A percentile compares a stretch with the other conserved stretches of the same genome.
Conservation (phyloP, 2,113 vertebrate genomes). For the Hiodon tergisus region DNA sequence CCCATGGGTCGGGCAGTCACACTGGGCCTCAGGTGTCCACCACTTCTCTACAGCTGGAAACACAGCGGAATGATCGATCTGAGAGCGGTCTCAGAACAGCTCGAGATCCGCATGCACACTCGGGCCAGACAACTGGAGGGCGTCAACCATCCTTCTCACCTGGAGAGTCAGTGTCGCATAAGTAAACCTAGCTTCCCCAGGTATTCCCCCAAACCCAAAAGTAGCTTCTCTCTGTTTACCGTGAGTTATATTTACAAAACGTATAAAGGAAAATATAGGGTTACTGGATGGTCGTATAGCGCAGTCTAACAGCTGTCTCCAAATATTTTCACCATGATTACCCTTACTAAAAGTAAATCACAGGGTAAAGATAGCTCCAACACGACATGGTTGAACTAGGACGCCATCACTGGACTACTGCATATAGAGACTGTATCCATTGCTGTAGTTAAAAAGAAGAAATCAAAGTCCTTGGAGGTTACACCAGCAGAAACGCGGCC, state of each 20-base stretch:
- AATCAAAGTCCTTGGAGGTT: slow-evolving; percentile 16
- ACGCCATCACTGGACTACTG: slow-evolving; percentile 66
- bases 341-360: slow-evolving; percentile 96
- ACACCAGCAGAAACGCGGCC: background rate
- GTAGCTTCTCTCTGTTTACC: slow-evolving; percentile 47
- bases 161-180: background rate
- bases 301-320: slow-evolving; percentile 87
- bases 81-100: slow-evolving; percentile 31
- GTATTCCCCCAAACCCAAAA: slow-evolving; percentile 37
- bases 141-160: background rate
- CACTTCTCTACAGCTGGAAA: slow-evolving; percentile 19
- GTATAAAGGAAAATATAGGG: slow-evolving; percentile 94
- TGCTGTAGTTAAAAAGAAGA: slow-evolving; percentile 17
- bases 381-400: slow-evolving; percentile 83
- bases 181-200: background rate
- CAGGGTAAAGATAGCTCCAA: slow-evolving; percentile 95
- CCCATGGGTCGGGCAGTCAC: slow-evolving; percentile 3
- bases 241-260: slow-evolving; percentile 83
- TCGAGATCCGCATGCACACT: slow-evolving; percentile 6
- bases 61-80: slow-evolving; percentile 49
- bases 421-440: slow-evolving; percentile 47
- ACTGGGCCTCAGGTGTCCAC: background rate
- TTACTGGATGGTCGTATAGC: slow-evolving; percentile 85
- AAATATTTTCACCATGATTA: slow-evolving; percentile 96
- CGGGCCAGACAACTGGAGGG: background rate